Evolutionary conservation across 2,888 invertebrate species (phyloP).

Genomic region (Drosophila acutilabella): DNA sequence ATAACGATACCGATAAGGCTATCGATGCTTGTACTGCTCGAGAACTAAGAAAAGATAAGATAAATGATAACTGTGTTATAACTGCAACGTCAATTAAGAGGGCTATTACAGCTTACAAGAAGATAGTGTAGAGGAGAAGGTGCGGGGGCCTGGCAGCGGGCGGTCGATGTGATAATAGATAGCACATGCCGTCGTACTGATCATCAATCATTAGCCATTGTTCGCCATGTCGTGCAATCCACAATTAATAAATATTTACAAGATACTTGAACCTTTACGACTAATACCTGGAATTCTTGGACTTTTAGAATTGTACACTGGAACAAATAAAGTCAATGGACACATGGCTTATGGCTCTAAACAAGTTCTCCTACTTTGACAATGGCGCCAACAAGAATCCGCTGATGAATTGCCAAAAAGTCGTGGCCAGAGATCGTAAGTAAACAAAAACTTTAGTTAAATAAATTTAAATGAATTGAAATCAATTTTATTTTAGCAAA

Average conservation of each 20-base stretch:
- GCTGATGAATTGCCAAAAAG: slow-evolving; percentile 85
- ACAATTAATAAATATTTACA: slow-evolving; percentile 34
- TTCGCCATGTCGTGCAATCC: slow-evolving; percentile 16
- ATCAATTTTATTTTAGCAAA: slow-evolving; percentile 51
- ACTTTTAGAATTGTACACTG: slow-evolving; percentile 79
- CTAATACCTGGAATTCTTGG: slow-evolving; percentile 21
- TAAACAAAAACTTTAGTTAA: slow-evolving; percentile 4
- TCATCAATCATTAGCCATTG: slow-evolving; percentile 48
- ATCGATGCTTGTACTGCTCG: slow-evolving; percentile 21
- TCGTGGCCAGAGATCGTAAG: slow-evolving; percentile 84
- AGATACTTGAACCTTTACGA: slow-evolving; percentile 10
- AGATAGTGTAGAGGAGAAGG: neutral
- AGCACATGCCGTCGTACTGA: slow-evolving; percentile 14
- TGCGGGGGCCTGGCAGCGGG: neutral
- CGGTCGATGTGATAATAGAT: slow-evolving; percentile 5
- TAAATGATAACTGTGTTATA: slow-evolving; percentile 33
- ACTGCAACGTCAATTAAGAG: slow-evolving; percentile 50
- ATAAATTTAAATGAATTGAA: neutral
- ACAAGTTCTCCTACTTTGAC: slow-evolving; percentile 83
- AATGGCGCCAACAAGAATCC: slow-evolving; percentile 78
- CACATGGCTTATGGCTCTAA: slow-evolving; percentile 84
- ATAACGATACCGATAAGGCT: slow-evolving; percentile 22
- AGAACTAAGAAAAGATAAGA: slow-evolving; percentile 49
- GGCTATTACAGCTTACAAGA: slow-evolving; percentile 40
- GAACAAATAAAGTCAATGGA: slow-evolving; percentile 82